A percentile compares a stretch with the other conserved stretches of the same genome.
Conservation (phyloP, 1,140 invertebrate species). For the Helicoverpa zea region DNA sequence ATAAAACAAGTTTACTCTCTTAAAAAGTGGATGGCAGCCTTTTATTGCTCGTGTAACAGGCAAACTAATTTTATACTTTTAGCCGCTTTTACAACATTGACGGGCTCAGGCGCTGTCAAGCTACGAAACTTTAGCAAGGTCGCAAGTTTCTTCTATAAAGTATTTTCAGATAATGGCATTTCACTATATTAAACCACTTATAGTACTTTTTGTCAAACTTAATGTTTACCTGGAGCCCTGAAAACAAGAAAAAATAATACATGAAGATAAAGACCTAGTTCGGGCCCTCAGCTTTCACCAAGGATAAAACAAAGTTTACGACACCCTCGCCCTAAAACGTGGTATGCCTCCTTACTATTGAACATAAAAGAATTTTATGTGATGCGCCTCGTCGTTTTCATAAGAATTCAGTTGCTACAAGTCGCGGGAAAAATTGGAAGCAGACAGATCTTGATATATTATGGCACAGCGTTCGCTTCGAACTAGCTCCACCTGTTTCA, state of each 20-base stretch:
- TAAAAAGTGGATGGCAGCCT: neutral
- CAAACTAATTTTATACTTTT: neutral
- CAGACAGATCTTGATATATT: conserved; percentile 38
- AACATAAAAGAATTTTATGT: conserved; percentile 46
- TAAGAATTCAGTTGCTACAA: conserved; percentile 20
- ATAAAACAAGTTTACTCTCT: neutral
- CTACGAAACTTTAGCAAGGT: neutral
- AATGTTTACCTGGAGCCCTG: too few species aligned
- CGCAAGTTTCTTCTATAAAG: neutral
- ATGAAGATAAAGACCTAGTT: conserved; percentile 40
- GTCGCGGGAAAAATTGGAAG: conserved; percentile 37
- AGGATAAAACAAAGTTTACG: conserved; percentile 41
- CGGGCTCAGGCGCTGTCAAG: neutral
- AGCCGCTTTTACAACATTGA: neutral
- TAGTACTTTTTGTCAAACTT: too few species aligned
- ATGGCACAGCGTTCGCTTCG: conserved; percentile 2
- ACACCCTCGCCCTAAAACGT: conserved; percentile 27
- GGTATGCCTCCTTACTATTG: conserved; percentile 41
- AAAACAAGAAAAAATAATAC: conserved; percentile 12
- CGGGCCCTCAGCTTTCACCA: conserved; percentile 28
- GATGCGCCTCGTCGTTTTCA: conserved; percentile 21
- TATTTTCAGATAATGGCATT: neutral
- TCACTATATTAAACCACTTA: neutral
- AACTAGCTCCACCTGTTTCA: conserved; percentile 12
- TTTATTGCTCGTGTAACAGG: neutral